phyloP scores from a whole-genome alignment of 2,113 vertebrate genomes.

The Chauna torquata region DNA sequence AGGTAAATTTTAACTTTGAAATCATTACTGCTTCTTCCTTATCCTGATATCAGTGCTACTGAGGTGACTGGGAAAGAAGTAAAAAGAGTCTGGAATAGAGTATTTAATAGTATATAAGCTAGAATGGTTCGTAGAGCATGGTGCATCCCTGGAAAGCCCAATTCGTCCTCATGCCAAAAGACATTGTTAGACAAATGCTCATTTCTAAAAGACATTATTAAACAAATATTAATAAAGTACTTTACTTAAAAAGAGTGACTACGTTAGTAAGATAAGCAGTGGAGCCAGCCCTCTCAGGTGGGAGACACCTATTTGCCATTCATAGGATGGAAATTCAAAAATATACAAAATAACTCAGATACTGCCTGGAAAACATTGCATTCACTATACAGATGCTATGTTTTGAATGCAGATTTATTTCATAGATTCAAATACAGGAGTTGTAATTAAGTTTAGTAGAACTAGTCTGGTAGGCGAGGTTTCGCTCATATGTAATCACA shows the following conservation, averaged over 20 bases:
- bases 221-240: neutral
- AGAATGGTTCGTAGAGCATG: neutral
- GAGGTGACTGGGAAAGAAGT: neutral
- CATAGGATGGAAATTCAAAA: neutral
- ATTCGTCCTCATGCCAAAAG: neutral
- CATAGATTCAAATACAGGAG: neutral
- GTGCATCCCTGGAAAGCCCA: neutral
- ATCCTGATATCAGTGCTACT: neutral
- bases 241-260: neutral
- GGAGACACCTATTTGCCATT: neutral
- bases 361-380: neutral
- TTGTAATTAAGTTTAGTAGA: neutral
- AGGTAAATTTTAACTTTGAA: neutral
- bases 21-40: neutral
- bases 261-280: neutral
- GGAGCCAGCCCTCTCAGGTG: neutral
- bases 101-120: neutral
- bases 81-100: neutral
- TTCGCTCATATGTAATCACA: neutral
- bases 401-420: neutral
- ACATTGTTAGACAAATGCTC: neutral
- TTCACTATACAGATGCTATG: neutral
- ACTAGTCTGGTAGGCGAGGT: neutral
- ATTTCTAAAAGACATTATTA: neutral
- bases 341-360: neutral